phyloP scores from a whole-genome alignment of 2,113 vertebrate species.

The Callipepla californica region DNA sequence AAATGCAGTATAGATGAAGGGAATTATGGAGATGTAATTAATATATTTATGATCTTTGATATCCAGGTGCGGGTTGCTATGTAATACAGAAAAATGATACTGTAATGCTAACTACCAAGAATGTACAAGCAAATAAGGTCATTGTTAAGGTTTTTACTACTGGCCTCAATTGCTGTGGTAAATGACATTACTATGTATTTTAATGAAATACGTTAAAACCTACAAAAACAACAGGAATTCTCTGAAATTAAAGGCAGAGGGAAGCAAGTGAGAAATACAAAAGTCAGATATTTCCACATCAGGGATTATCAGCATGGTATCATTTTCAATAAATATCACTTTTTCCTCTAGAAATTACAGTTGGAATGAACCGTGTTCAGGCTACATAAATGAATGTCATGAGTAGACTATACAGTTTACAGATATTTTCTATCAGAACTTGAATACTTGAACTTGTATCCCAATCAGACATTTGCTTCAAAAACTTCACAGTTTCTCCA shows the following conservation, averaged over 20 bases:
- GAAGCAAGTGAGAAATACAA: neutral
- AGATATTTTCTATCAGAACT: neutral
- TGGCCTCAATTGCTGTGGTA: neutral
- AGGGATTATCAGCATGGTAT: neutral
- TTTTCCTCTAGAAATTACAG: neutral
- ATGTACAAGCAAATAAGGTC: neutral
- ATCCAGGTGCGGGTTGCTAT: slow-evolving; percentile 4
- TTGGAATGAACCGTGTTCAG: neutral
- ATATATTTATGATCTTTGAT: neutral
- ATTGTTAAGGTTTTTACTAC: neutral
- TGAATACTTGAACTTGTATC: neutral
- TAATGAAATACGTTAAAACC: neutral
- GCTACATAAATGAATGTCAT: neutral
- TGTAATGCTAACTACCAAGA: neutral
- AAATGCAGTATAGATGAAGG: neutral
- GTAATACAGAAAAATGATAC: neutral
- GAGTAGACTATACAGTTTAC: neutral
- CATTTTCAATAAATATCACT: neutral
- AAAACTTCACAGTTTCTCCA: neutral
- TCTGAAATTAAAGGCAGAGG: neutral
- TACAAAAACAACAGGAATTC: neutral
- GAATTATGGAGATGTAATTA: slow-evolving; percentile 1
- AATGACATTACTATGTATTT: neutral
- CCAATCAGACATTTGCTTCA: neutral
- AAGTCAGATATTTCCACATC: neutral